Evolutionary conservation across 2,797 vertebrate genomes (phyloP).

Genomic region (Synaphobranchus kaupii): DNA sequence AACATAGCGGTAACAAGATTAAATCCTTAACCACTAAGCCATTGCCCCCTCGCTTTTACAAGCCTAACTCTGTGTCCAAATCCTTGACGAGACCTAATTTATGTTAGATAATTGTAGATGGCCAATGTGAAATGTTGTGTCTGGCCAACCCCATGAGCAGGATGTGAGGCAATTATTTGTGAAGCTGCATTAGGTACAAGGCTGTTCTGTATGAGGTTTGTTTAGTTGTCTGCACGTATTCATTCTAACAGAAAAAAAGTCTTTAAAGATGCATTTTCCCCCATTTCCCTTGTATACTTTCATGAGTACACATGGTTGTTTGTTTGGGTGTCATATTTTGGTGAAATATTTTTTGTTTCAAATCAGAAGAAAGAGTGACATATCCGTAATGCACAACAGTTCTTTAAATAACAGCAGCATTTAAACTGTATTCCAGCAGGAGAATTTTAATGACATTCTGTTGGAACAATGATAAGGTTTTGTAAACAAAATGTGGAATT

Average conservation of each 20-base stretch:
- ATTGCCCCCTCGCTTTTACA: background rate
- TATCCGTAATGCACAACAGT: background rate
- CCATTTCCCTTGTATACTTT: background rate
- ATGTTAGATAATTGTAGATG: background rate
- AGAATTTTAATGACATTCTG: constrained; percentile 12
- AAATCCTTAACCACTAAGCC: background rate
- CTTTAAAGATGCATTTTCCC: background rate
- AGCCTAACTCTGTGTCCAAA: background rate
- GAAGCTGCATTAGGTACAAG: background rate
- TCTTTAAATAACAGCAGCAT: background rate
- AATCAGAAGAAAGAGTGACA: background rate
- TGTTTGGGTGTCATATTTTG: background rate
- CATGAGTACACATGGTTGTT: background rate
- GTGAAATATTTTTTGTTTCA: background rate
- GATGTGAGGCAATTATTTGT: background rate
- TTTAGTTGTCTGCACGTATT: background rate
- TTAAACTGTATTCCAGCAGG: background rate
- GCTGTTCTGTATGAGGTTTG: background rate
- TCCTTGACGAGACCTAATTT: background rate
- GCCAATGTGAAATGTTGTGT: background rate
- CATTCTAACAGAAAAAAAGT: background rate
- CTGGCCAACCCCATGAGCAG: background rate
- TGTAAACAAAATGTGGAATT: constrained; percentile 5
- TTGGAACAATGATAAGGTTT: constrained; percentile 13
- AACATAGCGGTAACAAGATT: background rate